phyloP scores from a whole-genome alignment of 1,140 invertebrate species.

The Cheumatopsyche charites region DNA sequence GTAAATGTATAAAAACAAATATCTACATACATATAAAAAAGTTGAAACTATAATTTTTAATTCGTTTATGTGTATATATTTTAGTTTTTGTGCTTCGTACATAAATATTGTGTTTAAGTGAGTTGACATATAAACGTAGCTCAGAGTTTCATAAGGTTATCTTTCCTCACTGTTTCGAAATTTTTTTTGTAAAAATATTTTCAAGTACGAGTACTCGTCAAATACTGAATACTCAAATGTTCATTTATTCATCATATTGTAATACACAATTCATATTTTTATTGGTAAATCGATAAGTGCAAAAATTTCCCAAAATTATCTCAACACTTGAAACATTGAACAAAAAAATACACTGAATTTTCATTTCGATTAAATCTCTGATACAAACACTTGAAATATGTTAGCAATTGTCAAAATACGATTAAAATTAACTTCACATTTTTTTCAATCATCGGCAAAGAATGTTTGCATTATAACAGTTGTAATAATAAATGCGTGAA shows the following conservation, averaged over 20 bases:
- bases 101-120: background rate
- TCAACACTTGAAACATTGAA: too few relatives aligned
- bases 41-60: background rate
- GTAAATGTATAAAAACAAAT: background rate
- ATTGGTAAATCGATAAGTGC: too few relatives aligned
- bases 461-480: conserved; percentile 16
- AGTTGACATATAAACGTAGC: conserved; percentile 1
- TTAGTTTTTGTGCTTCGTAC: background rate
- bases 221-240: background rate
- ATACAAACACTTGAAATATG: too few relatives aligned
- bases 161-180: background rate
- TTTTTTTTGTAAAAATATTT: background rate
- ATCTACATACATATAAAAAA: background rate
- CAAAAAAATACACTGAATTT: background rate
- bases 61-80: background rate
- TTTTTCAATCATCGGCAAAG: background rate
- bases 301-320: too few relatives aligned
- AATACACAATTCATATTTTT: too few relatives aligned
- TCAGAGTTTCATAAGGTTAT: conserved; percentile 17
- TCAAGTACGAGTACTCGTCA: background rate
- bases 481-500: conserved; percentile 17
- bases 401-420: too few relatives aligned
- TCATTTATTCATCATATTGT: background rate
- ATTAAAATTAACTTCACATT: conserved; percentile 8
- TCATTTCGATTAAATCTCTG: too few relatives aligned